Percentiles rank a stretch among this genome's conserved stretches.
Conservation (phyloP, 2,797 vertebrate genomes). For the Cyprinodon diabolis region DNA sequence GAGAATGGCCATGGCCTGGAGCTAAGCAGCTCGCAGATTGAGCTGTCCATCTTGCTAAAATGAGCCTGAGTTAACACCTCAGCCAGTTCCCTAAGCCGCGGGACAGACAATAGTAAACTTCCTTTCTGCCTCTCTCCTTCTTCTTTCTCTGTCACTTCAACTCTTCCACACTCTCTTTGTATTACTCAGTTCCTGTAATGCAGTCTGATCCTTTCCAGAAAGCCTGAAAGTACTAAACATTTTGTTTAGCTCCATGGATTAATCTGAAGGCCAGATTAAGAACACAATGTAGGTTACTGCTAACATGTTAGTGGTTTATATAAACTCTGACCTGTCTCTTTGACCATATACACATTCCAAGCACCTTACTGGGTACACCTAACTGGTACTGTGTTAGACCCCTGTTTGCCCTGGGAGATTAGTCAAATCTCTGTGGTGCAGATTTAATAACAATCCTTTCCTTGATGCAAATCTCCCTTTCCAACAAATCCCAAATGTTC, state of each 20-base stretch:
- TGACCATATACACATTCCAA: background rate
- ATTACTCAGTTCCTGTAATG: conserved; percentile 41
- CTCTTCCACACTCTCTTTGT: conserved; percentile 48
- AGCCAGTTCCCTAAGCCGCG: conserved; percentile 74
- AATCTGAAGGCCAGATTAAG: conserved; percentile 40
- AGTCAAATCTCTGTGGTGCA: background rate
- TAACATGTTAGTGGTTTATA: conserved; percentile 17
- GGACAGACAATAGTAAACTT: conserved; percentile 78
- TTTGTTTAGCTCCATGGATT: conserved; percentile 47
- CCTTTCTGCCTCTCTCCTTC: conserved; percentile 65
- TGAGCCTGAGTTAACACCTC: conserved; percentile 86
- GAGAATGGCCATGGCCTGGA: conserved; percentile 81
- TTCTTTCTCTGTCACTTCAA: conserved; percentile 40
- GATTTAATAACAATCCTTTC: background rate
- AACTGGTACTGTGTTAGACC: background rate
- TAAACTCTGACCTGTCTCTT: background rate
- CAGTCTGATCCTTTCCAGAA: conserved; percentile 50
- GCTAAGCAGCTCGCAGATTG: conserved; percentile 85
- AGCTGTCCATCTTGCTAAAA: conserved; percentile 88
- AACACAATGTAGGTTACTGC: conserved; percentile 52
- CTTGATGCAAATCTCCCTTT: conserved; percentile 1
- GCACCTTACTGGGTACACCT: background rate
- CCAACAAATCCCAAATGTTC: background rate
- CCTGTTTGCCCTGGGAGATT: background rate
- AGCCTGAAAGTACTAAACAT: conserved; percentile 29